phyloP scores from a whole-genome alignment of 2,113 vertebrate species.

The Triplophysa rosa region DNA sequence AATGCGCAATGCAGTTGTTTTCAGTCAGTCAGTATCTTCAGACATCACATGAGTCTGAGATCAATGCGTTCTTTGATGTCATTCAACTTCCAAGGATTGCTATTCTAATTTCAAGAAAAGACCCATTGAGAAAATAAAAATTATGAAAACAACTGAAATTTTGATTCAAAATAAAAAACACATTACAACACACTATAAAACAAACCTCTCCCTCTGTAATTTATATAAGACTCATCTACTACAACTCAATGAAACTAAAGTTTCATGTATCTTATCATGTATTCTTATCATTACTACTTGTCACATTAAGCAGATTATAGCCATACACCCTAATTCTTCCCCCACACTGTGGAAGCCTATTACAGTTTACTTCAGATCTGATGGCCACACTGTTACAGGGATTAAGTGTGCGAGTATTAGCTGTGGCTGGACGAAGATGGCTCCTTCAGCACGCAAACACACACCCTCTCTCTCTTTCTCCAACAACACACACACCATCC shows the following conservation, averaged over 20 bases:
- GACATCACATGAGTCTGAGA: neutral
- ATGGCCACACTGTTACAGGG: conserved; percentile 32
- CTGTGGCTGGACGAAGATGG: conserved; percentile 58
- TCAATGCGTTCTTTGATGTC: neutral
- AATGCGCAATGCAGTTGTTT: neutral
- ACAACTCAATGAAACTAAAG: neutral
- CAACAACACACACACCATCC: conserved; percentile 43
- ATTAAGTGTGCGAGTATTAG: neutral
- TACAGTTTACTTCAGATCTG: conserved; percentile 15
- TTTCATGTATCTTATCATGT: neutral
- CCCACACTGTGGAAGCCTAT: conserved; percentile 14
- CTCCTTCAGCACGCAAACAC: conserved; percentile 34
- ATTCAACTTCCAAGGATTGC: neutral
- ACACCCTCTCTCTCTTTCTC: neutral
- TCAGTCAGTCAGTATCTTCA: neutral
- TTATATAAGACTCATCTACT: neutral
- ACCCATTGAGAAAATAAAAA: neutral
- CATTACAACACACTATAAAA: neutral
- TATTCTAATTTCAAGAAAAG: neutral
- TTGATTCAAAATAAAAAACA: too few species aligned
- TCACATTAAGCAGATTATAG: neutral
- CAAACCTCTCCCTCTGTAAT: neutral
- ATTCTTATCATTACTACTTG: neutral
- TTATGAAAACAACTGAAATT: neutral
- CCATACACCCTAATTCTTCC: neutral